phyloP scores from a whole-genome alignment of 2,113 vertebrate species.

The Coptodon bakossiorum region DNA sequence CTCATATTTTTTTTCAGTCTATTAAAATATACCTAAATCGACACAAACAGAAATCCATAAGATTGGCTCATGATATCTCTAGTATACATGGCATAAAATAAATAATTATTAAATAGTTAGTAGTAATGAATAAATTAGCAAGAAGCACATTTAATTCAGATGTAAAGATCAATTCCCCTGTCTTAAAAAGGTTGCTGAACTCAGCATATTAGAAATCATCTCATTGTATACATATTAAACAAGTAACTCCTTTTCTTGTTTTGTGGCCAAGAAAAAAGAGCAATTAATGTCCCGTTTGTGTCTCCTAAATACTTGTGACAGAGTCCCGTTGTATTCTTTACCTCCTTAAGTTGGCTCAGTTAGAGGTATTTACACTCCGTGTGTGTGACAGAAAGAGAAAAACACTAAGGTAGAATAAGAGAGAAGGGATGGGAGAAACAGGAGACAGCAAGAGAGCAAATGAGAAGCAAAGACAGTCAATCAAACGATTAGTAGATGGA shows the following conservation, averaged over 20 bases:
- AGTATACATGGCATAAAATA: neutral
- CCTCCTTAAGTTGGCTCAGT: conserved; percentile 4
- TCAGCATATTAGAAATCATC: neutral
- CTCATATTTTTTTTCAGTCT: neutral
- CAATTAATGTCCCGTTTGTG: neutral
- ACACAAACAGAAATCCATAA: neutral
- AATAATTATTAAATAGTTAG: neutral
- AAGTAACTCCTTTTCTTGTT: neutral
- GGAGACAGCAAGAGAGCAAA: neutral
- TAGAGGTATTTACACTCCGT: conserved; percentile 1
- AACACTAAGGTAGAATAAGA: neutral
- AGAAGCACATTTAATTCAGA: neutral
- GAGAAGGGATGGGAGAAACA: neutral
- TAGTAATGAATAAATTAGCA: neutral
- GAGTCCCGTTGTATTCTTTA: neutral
- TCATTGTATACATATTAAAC: neutral
- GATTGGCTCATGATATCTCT: neutral
- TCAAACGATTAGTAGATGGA: conserved; percentile 24
- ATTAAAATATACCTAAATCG: neutral
- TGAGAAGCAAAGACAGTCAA: neutral
- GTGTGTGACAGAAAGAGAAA: neutral
- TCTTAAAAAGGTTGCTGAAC: neutral
- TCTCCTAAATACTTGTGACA: conserved; percentile 36
- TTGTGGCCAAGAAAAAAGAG: neutral
- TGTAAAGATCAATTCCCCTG: neutral